Evolutionary conservation across 1,140 invertebrate species (phyloP), one percentile per base, ranked within the genome.

Genomic region (Sminthurides bifidus): DNA sequence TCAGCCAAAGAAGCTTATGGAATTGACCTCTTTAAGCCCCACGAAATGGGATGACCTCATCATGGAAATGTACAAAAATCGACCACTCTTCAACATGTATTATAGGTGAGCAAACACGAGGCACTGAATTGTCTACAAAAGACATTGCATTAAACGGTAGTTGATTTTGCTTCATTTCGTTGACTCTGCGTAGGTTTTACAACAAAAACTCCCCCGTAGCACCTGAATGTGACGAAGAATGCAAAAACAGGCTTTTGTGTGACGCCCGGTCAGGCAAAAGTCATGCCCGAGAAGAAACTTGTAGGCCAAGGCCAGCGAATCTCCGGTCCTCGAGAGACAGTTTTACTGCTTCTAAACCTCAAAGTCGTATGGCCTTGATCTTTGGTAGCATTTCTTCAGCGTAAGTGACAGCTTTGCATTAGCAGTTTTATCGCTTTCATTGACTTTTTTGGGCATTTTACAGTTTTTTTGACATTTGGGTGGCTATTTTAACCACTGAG

Each of bases 1-100:
- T 84, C 83, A n/a, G 85, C 85, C 0, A 72, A 83, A 55, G 79
- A 87, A 40, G 81, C 85, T 1, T 92, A 87, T 69, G 79, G 82
- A 56, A 83, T n/a, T 93, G 82, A 72, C 80, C 10, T 83, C 84
- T 1, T 70, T 93, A 2, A 72, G 85, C 26, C 88, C 90, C 0
- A 74, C 78, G 58, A 86, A 92, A 67, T 92, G 89, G 89, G 83
- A 92, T 68, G 79, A 80, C 52, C 75, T 92, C 15, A 81, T 92
- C 30, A 81, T 85, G 58, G 81, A 83, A 65, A 84, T 94, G 77
- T 80, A 83, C 14, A 79, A 82, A 52, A 87, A 92, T 71, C 82
- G 85, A 61, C 79, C 82, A 35, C 68, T 90, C 1, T 94, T 93
- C 67, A 83, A 91, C 70, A 73, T 85, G 52, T 92, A 91, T 72